Conservation (phyloP, 2,113 vertebrate species). For the Maccullochella peelii region DNA sequence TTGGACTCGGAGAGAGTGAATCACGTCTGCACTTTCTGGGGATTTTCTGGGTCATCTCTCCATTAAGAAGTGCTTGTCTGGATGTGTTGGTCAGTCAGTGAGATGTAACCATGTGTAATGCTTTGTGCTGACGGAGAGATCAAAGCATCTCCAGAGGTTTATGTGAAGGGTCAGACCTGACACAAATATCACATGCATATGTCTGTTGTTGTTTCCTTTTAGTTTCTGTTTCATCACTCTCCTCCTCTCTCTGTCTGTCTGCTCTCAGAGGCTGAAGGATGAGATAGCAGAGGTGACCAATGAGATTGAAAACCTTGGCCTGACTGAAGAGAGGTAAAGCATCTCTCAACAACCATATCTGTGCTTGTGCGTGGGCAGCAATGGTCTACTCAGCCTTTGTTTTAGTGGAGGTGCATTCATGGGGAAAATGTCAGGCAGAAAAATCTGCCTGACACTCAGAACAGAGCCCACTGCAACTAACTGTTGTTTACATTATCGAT, state of each 20-base stretch:
- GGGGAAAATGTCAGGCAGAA: neutral
- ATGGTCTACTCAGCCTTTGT: slow-evolving; percentile 16
- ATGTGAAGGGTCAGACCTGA: slow-evolving; percentile 18
- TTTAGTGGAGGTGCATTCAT: slow-evolving; percentile 16
- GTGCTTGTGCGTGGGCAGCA: slow-evolving; percentile 25
- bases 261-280: slow-evolving; percentile 93
- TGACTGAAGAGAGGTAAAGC: slow-evolving; percentile 94
- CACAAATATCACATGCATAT: neutral
- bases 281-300: slow-evolving; percentile 98
- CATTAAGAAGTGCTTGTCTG: slow-evolving; percentile 7
- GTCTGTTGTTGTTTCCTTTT: neutral
- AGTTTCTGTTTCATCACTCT: neutral
- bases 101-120: slow-evolving; percentile 16
- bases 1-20: slow-evolving; percentile 20
- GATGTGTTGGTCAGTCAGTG: slow-evolving; percentile 9
- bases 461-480: neutral
- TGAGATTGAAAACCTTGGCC: slow-evolving; percentile 97
- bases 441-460: neutral
- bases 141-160: slow-evolving; percentile 24
- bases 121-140: neutral
- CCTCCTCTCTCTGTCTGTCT: slow-evolving; percentile 1
- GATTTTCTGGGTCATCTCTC: slow-evolving; percentile 43
- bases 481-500: neutral
- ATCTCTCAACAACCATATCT: slow-evolving; percentile 21
- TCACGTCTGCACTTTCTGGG: slow-evolving; percentile 18